Percentiles rank a stretch among this genome's conserved stretches.
Evolutionary conservation across 23 tunicate genomes (phyloP).

Genomic region (Aplidium turbinatum): DNA sequence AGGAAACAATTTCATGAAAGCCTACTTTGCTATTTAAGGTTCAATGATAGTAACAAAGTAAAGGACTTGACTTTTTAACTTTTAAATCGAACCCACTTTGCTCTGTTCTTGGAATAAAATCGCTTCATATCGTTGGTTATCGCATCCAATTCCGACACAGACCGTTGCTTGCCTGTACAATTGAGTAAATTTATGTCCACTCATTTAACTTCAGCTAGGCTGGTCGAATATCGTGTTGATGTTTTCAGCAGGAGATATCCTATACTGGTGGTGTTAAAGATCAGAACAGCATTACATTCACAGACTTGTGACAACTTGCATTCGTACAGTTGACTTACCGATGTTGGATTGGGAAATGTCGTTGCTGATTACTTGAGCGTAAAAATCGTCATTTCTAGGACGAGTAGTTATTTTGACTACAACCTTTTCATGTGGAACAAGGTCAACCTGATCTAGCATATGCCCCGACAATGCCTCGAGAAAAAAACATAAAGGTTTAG

Average conservation of each 20-base stretch:
- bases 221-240: too few relatives aligned
- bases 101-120: slow-evolving; percentile 3
- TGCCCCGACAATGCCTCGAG: slow-evolving; percentile 25
- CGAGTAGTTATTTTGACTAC: slow-evolving; percentile 5
- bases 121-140: not conserved
- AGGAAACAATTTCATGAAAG: too few relatives aligned
- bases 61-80: too few relatives aligned
- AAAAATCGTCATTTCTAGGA: slow-evolving; percentile 10
- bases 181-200: too few relatives aligned
- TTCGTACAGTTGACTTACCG: too few relatives aligned
- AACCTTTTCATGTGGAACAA: not conserved
- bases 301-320: too few relatives aligned
- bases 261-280: too few relatives aligned
- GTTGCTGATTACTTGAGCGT: slow-evolving; percentile 10
- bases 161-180: not conserved
- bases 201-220: too few relatives aligned
- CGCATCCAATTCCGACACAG: not conserved
- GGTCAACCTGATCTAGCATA: not conserved
- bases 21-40: too few relatives aligned
- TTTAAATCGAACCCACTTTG: slow-evolving; percentile 5
- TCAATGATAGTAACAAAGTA: too few relatives aligned
- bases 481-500: not conserved
- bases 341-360: not conserved
- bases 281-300: too few relatives aligned
- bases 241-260: too few relatives aligned